These are phyloP conservation scores for Poeciliopsis presidionis DNA, from an alignment of 2,797 vertebrate genomes.

Conservation along the genomic window DNA sequence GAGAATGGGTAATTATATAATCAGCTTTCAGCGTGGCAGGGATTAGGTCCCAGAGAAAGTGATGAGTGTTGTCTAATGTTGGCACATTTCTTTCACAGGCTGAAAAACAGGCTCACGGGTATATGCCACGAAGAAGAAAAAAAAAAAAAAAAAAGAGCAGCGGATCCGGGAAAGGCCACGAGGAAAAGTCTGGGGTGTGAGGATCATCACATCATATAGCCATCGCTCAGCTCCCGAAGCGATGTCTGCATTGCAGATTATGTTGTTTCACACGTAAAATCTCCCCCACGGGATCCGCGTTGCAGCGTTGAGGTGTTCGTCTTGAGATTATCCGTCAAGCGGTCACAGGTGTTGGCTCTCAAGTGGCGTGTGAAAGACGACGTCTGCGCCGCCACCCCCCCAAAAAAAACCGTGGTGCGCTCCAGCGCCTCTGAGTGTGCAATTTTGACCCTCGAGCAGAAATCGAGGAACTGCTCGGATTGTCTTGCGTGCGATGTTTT, in stretches of 20 bases:
- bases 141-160: constrained; percentile 6
- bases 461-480: not conserved
- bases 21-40: constrained; percentile 67
- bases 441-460: constrained; percentile 13
- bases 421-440: not conserved
- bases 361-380: not conserved
- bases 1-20: constrained; percentile 77
- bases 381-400: not conserved
- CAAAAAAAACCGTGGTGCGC: not conserved
- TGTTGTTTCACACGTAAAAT: not conserved
- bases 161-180: constrained; percentile 6
- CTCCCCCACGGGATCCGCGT: not conserved
- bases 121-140: not conserved
- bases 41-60: constrained; percentile 65
- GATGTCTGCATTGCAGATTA: not conserved
- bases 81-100: constrained; percentile 55
- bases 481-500: constrained; percentile 12
- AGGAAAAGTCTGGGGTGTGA: not conserved
- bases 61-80: constrained; percentile 57
- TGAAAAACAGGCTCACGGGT: constrained; percentile 48
- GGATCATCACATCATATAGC: not conserved
- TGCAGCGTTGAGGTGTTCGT: not conserved
- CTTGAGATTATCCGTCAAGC: not conserved
- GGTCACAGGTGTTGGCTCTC: constrained; percentile 5
- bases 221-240: not conserved